Evolutionary conservation across 2,113 vertebrate genomes (phyloP).

Genomic region (Phaethon lepturus): DNA sequence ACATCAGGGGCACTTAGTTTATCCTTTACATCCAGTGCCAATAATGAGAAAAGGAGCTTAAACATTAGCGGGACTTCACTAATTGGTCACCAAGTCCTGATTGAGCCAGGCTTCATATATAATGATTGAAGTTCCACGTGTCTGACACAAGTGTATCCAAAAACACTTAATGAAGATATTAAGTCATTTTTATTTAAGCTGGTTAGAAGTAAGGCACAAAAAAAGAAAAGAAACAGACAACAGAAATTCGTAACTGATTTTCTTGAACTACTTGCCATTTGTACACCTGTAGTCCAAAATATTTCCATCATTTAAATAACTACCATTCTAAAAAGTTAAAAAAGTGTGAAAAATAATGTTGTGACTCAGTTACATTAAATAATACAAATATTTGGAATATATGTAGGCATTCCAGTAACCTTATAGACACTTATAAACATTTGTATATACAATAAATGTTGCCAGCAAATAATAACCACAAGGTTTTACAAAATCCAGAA

Average conservation of each 20-base stretch:
- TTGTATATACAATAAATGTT: neutral
- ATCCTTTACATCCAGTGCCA: constrained; percentile 58
- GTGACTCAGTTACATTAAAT: neutral
- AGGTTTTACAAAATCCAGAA: neutral
- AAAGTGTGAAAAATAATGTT: neutral
- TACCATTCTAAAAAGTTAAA: neutral
- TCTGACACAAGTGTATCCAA: constrained; percentile 15
- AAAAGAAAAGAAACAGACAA: neutral
- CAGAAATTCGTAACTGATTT: neutral
- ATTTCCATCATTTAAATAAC: neutral
- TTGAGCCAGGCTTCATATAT: constrained; percentile 30
- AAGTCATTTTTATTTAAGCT: neutral
- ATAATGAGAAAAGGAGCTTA: constrained; percentile 63
- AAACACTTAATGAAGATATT: neutral
- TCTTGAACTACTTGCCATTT: neutral
- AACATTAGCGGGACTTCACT: constrained; percentile 59
- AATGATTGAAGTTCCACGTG: constrained; percentile 14
- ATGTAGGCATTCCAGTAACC: neutral
- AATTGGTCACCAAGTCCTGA: constrained; percentile 55
- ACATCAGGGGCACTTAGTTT: constrained; percentile 65
- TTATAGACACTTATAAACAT: neutral
- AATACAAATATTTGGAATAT: neutral
- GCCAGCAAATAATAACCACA: neutral
- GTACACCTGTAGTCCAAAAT: neutral
- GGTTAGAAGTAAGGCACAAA: neutral